Evolutionary conservation across 2,797 vertebrate genomes (phyloP).

Genomic region (Odontamblyopus lacepedii): DNA sequence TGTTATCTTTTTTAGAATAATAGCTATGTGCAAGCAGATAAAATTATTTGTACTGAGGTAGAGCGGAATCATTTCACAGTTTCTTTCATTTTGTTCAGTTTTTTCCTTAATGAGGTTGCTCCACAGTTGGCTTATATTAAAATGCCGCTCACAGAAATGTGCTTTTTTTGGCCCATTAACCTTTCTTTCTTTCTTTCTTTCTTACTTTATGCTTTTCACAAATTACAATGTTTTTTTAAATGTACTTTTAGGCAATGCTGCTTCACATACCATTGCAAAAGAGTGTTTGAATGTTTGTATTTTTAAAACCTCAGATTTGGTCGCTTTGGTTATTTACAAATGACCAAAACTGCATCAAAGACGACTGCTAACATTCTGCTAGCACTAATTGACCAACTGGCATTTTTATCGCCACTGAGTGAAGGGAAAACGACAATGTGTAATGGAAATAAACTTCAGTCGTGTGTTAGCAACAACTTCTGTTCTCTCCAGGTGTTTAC

Average conservation of each 20-base stretch:
- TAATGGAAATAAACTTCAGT: background rate
- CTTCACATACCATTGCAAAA: slow-evolving; percentile 8
- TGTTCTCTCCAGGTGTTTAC: background rate
- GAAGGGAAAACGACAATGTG: slow-evolving; percentile 1
- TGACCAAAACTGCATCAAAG: slow-evolving; percentile 3
- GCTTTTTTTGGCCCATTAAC: slow-evolving; percentile 19
- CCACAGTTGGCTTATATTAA: background rate
- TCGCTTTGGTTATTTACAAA: no score
- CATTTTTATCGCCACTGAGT: slow-evolving; percentile 9
- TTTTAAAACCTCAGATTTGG: no score
- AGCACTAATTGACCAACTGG: background rate
- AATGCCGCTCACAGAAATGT: slow-evolving; percentile 10
- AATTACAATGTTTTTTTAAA: slow-evolving; percentile 7
- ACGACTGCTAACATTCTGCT: background rate
- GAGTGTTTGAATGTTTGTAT: slow-evolving; percentile 9
- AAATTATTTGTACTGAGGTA: background rate
- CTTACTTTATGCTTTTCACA: slow-evolving; percentile 19
- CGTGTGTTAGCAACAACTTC: background rate
- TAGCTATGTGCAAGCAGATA: background rate
- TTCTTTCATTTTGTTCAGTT: slow-evolving; percentile 6
- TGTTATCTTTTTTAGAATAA: no score
- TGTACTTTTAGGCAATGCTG: slow-evolving; percentile 16
- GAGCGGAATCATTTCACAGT: background rate
- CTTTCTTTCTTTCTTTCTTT: slow-evolving; percentile 8
- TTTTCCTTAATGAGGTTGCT: slow-evolving; percentile 13